These are phyloP conservation scores for Trichechus manatus DNA, from an alignment of 2,113 vertebrate species.

Conservation along the genomic window DNA sequence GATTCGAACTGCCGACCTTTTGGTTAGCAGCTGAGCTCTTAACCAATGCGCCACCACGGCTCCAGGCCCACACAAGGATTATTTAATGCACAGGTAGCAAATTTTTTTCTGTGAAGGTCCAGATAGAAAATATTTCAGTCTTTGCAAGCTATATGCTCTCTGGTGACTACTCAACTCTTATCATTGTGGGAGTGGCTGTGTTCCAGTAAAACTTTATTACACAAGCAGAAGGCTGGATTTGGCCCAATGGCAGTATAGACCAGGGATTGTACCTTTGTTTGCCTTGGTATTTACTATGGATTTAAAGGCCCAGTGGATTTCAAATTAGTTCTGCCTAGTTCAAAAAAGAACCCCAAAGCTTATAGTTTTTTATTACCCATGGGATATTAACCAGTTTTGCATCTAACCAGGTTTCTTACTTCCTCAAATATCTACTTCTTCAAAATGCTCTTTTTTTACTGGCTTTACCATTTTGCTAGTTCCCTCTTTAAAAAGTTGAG, in stretches of 20 bases:
- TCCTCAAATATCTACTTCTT: constrained; percentile 51
- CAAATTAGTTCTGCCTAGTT: background rate
- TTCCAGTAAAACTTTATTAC: constrained; percentile 34
- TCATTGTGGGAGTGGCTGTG: background rate
- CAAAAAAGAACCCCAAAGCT: background rate
- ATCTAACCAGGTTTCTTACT: background rate
- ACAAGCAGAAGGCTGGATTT: background rate
- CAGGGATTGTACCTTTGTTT: background rate
- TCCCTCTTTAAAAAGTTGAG: constrained; percentile 48
- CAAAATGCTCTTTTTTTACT: constrained; percentile 31
- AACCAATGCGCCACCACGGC: no score
- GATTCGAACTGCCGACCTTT: no score
- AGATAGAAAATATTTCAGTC: background rate
- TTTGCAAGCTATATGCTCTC: background rate
- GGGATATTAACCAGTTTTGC: constrained; percentile 12
- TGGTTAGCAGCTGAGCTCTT: no score
- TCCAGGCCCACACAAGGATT: background rate
- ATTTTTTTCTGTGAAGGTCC: constrained; percentile 5
- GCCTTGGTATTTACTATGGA: background rate
- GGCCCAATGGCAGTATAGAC: background rate
- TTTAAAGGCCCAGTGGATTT: background rate
- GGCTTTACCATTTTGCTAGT: background rate
- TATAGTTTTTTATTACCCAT: background rate
- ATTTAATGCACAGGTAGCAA: background rate
- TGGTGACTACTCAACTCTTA: background rate